A percentile compares a stretch with the other conserved stretches of the same genome.
phyloP scores from a whole-genome alignment of 2,113 vertebrate genomes.

The Myxocyprinus asiaticus region DNA sequence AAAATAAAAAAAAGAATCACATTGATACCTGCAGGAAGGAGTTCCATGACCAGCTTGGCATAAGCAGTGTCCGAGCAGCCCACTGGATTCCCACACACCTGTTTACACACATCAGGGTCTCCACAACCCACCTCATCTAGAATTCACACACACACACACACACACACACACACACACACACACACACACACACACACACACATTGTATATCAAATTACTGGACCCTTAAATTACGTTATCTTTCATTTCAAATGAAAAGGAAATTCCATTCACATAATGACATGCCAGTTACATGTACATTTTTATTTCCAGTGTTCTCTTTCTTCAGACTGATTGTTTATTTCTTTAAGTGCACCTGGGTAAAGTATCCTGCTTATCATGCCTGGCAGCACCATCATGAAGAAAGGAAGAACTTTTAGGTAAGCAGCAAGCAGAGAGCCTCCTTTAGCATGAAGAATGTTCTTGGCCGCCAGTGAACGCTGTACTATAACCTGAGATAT shows the following conservation, averaged over 20 bases:
- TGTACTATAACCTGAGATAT: conserved; percentile 99
- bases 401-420: conserved; percentile 91
- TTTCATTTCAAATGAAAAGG: too few relatives aligned
- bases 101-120: conserved; percentile 78
- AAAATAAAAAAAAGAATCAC: background rate
- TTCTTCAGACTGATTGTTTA: background rate
- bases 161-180: too few relatives aligned
- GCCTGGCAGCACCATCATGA: conserved; percentile 91
- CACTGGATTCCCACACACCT: conserved; percentile 86
- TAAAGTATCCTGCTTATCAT: conserved; percentile 97
- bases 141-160: background rate
- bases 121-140: conserved; percentile 92
- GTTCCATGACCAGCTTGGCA: conserved; percentile 88
- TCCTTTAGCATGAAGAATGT: conserved; percentile 90
- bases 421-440: conserved; percentile 91
- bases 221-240: too few relatives aligned
- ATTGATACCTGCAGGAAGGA: conserved; percentile 82
- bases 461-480: conserved; percentile 89
- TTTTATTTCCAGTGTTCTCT: too few relatives aligned
- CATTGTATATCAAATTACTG: too few relatives aligned
- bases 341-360: conserved; percentile 75
- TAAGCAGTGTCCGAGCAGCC: conserved; percentile 95
- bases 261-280: too few relatives aligned
- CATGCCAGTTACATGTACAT: too few relatives aligned
- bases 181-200: too few relatives aligned